Base-by-base conservation (phyloP, 2,888 invertebrate species). In the Elgonia sp. region DNA sequence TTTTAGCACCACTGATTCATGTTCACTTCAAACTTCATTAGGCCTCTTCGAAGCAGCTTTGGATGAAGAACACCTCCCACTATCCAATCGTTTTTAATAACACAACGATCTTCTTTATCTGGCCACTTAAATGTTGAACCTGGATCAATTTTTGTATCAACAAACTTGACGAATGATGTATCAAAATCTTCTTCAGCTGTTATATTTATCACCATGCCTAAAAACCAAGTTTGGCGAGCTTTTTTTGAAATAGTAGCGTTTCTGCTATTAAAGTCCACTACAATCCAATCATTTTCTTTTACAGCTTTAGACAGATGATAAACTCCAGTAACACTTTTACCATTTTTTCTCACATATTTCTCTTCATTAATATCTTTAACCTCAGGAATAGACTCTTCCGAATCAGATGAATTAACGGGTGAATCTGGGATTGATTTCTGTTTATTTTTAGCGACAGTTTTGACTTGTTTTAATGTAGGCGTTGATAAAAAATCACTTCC, bases 201-300 rank as follows among this genome's bases (percentile, higher is more conserved):
- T 60, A 65, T 65, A 57, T 57, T 72, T 55, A 72, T 55, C 20
- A 55, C 55, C 57, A 72, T 72, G 16, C 72, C 55, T 72, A 72
- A 18, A 72, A 55, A 72, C 55, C 72, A 72, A 10, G 72, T 55
- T 40, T 72, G 18, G 16, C 72, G 37, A 72, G 40, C 39, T 72
- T 72, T 12, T 72, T 72, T 57, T 72, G 72, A 55, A 10, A 55
- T 55, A 55, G 37, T 72, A 20, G 55, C 42, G 29, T 50, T 12
- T 16, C 12, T 53, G 7, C 53, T 39, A 37, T 37, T 70, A 18
- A 70, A 70, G 21, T 70, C 70, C 18, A 50, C 70, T n/a, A 50
- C 70, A 70, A 70, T 42, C 53, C 70, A 70, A 18, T 70, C 72
- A 72, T 72, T 72, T 72, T 72, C 55, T 55, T 72, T 72, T 29